A percentile compares a stretch with the other conserved stretches of the same genome.
Evolutionary conservation across 2,113 vertebrate species (phyloP).

Genomic region (Misgurnus mizolepis): DNA sequence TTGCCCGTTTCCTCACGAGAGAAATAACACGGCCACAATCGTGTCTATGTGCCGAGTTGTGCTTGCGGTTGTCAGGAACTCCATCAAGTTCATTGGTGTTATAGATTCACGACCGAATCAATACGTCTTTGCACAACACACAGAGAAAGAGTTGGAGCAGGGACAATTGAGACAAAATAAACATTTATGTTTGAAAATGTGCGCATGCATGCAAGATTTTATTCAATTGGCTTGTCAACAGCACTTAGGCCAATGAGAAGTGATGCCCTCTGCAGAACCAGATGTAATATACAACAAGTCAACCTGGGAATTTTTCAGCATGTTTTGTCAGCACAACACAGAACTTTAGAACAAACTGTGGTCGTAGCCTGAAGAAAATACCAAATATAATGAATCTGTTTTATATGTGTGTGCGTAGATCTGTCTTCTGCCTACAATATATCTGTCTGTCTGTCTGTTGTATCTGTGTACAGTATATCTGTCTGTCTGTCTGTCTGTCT

Average conservation of each 20-base stretch:
- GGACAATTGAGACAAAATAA: slow-evolving; percentile 39
- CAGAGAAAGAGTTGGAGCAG: slow-evolving; percentile 15
- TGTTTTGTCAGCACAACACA: slow-evolving; percentile 11
- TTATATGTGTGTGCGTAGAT: not conserved
- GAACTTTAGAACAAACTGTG: not conserved
- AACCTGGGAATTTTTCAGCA: not conserved
- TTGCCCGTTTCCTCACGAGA: slow-evolving; percentile 30
- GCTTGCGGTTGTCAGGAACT: slow-evolving; percentile 42
- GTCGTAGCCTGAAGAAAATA: not conserved
- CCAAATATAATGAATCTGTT: not conserved
- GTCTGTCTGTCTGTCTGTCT: too few relatives aligned
- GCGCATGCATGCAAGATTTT: slow-evolving; percentile 35
- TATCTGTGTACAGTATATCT: too few relatives aligned
- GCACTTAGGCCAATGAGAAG: slow-evolving; percentile 29
- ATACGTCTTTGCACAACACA: slow-evolving; percentile 40
- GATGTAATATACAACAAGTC: slow-evolving; percentile 8
- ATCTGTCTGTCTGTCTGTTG: too few relatives aligned
- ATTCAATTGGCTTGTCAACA: slow-evolving; percentile 34
- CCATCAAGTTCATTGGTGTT: slow-evolving; percentile 42
- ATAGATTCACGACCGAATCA: slow-evolving; percentile 31
- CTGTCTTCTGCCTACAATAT: too few relatives aligned
- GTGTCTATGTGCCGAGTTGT: slow-evolving; percentile 17
- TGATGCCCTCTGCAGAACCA: slow-evolving; percentile 30
- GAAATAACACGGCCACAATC: slow-evolving; percentile 25
- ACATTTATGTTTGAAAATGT: slow-evolving; percentile 40